Percentiles rank a stretch among this genome's conserved stretches.
Conservation (phyloP, 2,888 invertebrate species). For the Lepidocyrtinus sp. region DNA sequence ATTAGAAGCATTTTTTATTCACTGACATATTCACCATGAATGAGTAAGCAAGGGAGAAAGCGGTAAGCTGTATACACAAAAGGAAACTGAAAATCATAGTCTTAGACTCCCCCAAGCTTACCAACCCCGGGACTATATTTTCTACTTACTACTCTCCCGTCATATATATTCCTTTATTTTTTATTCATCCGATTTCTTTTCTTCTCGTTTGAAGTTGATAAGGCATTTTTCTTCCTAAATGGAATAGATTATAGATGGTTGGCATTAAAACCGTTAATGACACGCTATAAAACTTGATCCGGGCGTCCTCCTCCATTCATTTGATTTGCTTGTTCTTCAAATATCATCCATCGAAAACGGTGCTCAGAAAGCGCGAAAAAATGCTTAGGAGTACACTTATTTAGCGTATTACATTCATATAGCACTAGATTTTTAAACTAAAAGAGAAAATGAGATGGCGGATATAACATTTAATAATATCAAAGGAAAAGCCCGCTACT, state of each 20-base stretch:
- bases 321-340: conserved; percentile 47
- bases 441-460: neutral
- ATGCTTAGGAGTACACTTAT: conserved; percentile 3
- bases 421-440: neutral
- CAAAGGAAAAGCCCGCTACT: neutral
- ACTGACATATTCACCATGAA: conserved; percentile 44
- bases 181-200: conserved; percentile 29
- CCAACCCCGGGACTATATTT: too few species aligned
- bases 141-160: neutral
- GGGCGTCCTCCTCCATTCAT: conserved; percentile 62
- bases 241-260: conserved; percentile 65
- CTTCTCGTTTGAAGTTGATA: conserved; percentile 38
- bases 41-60: conserved; percentile 24
- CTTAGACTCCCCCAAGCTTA: neutral
- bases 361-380: neutral
- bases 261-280: conserved; percentile 68
- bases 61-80: conserved; percentile 13
- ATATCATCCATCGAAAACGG: neutral
- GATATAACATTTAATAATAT: neutral
- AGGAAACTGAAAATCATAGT: neutral
- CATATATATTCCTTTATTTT: conserved; percentile 17
- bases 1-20: conserved; percentile 40
- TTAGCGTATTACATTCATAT: conserved; percentile 1
- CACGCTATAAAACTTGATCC: conserved; percentile 68
- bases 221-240: conserved; percentile 51